Conservation (phyloP, 2,888 invertebrate species). For the Trichopria drosophilae region DNA sequence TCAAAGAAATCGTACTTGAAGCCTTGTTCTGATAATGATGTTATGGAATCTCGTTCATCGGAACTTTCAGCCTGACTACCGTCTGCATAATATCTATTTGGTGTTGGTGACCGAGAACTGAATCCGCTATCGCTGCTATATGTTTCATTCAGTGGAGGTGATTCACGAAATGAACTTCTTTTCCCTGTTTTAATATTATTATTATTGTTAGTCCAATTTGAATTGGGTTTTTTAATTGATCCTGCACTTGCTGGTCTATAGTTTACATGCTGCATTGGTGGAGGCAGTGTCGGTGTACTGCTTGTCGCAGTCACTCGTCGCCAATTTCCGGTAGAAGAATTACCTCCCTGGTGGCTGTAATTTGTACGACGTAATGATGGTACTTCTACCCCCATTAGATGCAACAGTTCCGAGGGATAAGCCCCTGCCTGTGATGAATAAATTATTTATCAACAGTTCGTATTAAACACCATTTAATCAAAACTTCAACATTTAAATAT, state of each 20-base stretch:
- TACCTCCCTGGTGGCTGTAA: constrained; percentile 42
- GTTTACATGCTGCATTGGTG: constrained; percentile 41
- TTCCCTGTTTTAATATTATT: constrained; percentile 42
- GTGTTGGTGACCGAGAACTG: constrained; percentile 55
- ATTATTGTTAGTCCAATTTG: constrained; percentile 44
- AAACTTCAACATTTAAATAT: too few species aligned
- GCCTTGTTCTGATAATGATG: constrained; percentile 47
- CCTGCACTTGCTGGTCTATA: constrained; percentile 41
- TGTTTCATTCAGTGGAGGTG: constrained; percentile 41
- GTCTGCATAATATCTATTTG: constrained; percentile 49
- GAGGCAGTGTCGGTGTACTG: constrained; percentile 27
- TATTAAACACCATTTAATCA: too few species aligned
- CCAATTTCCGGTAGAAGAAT: constrained; percentile 44
- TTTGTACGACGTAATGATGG: constrained; percentile 45
- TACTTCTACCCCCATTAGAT: constrained; percentile 48
- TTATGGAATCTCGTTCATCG: constrained; percentile 52
- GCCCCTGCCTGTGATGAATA: constrained; percentile 43
- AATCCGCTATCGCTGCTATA: constrained; percentile 53
- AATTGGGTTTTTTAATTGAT: constrained; percentile 44
- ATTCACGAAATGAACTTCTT: constrained; percentile 41
- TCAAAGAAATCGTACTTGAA: constrained; percentile 45
- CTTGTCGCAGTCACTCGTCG: constrained; percentile 42
- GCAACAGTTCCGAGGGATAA: constrained; percentile 48
- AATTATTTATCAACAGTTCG: constrained; percentile 6
- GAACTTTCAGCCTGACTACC: constrained; percentile 52